Percentiles rank a stretch among this genome's conserved stretches.
These are phyloP conservation scores for Buteo buteo DNA, from an alignment of 2,113 vertebrate species.

Conservation along the genomic window DNA sequence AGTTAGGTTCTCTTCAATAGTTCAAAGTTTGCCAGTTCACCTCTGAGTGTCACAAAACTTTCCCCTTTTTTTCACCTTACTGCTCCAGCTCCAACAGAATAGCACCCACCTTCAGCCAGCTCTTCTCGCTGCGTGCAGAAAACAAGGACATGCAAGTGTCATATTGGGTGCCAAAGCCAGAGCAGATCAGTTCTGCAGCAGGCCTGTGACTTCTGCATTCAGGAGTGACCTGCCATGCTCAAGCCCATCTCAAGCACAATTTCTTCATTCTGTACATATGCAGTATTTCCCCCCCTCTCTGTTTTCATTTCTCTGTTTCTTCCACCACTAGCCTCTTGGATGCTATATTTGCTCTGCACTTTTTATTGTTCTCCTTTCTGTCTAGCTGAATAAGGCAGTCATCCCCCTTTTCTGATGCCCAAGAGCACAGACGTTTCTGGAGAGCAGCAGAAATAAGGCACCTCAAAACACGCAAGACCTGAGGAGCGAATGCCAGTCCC, in stretches of 20 bases:
- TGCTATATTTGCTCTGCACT: neutral
- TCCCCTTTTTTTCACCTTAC: neutral
- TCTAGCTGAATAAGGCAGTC: neutral
- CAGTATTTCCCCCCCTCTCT: too few species aligned
- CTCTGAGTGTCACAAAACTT: neutral
- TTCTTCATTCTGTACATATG: neutral
- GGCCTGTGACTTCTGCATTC: neutral
- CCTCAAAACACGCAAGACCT: neutral
- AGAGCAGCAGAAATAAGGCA: neutral
- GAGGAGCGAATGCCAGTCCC: neutral
- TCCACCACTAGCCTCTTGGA: neutral
- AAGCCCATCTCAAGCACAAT: neutral
- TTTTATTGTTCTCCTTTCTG: neutral
- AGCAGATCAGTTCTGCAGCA: neutral
- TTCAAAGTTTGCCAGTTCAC: neutral
- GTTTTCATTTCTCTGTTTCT: neutral
- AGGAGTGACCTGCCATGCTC: neutral
- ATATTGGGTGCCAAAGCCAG: accelerated
- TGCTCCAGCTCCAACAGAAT: neutral
- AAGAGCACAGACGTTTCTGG: neutral
- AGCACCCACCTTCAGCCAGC: neutral
- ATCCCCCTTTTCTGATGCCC: neutral
- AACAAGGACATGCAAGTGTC: neutral
- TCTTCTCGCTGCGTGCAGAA: neutral
- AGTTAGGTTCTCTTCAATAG: neutral